phyloP scores from a whole-genome alignment of 2,113 vertebrate species.

The Zeus faber region DNA sequence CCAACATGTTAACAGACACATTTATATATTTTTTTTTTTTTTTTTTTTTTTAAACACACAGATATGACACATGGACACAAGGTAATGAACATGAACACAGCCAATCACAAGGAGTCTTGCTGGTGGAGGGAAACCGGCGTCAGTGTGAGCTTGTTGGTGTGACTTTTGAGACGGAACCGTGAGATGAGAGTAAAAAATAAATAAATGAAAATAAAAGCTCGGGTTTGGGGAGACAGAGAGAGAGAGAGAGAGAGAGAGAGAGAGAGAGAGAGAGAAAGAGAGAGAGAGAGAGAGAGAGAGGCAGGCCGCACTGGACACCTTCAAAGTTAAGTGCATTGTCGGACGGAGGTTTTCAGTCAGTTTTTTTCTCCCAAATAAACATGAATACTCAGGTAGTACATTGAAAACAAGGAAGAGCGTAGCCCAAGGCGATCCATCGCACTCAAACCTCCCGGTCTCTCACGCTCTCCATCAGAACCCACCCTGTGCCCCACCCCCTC shows the following conservation, averaged over 20 bases:
- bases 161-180: constrained; percentile 12
- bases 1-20: constrained; percentile 24
- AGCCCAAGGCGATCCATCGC: not conserved
- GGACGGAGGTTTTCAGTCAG: too few species aligned
- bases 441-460: not conserved
- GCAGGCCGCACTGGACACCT: too few species aligned
- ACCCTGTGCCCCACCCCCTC: constrained; percentile 37
- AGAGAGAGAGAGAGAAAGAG: too few species aligned
- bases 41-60: constrained; percentile 51
- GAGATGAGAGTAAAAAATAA: constrained; percentile 20
- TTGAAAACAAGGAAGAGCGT: not conserved
- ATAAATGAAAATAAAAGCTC: too few species aligned
- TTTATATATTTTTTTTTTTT: too few species aligned
- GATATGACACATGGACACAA: constrained; percentile 45
- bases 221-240: too few species aligned
- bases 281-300: too few species aligned
- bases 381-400: constrained; percentile 11
- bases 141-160: constrained; percentile 20
- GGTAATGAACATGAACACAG: constrained; percentile 43
- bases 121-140: constrained; percentile 19
- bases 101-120: constrained; percentile 23
- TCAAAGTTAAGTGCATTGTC: too few species aligned
- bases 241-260: too few species aligned
- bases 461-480: constrained; percentile 30
- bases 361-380: too few species aligned